These are phyloP conservation scores for Fukomys damarensis DNA, from an alignment of 2,113 vertebrate species.

Conservation along the genomic window DNA sequence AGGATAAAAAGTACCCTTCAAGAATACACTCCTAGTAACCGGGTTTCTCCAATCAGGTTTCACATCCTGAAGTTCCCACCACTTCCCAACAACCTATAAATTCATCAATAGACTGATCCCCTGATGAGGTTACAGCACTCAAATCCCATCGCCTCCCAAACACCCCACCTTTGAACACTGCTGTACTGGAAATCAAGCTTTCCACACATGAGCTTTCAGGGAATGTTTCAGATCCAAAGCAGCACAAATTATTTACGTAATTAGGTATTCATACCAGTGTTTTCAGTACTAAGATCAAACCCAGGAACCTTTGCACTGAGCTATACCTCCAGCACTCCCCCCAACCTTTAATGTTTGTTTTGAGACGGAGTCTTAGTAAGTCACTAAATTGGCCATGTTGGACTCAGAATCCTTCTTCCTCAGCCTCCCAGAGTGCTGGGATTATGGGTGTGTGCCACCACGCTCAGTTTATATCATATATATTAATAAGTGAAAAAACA, in stretches of 20 bases:
- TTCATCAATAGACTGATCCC: background rate
- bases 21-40: background rate
- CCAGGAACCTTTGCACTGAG: background rate
- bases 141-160: background rate
- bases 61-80: background rate
- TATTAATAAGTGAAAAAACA: background rate
- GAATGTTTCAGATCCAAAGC: background rate
- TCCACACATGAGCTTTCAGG: background rate
- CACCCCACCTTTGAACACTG: background rate
- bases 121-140: background rate
- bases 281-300: background rate
- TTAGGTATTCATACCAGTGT: background rate
- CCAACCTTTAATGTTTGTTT: background rate
- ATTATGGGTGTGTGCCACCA: background rate
- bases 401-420: background rate
- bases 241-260: background rate
- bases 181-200: background rate
- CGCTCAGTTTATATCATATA: background rate
- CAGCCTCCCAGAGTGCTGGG: background rate
- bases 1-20: background rate
- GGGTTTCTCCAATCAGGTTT: too few species aligned
- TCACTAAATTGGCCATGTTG: background rate
- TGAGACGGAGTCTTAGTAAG: background rate
- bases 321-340: background rate
- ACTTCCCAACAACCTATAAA: background rate